phyloP scores from a whole-genome alignment of 1,140 invertebrate genomes.

The Anastatus disparis region DNA sequence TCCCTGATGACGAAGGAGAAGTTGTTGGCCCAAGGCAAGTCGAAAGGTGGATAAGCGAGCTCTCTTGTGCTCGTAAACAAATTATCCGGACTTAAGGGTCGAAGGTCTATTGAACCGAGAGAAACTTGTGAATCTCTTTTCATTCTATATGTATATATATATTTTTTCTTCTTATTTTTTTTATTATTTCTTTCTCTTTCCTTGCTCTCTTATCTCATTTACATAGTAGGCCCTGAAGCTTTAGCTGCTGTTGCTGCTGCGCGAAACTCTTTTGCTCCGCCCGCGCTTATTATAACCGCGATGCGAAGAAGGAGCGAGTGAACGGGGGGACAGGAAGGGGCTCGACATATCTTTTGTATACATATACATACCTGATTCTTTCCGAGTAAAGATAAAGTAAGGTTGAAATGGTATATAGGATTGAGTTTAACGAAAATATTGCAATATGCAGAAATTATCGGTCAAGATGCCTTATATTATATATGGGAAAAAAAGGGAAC shows the following conservation, averaged over 20 bases:
- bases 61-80: conserved; percentile 66
- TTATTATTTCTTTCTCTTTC: neutral
- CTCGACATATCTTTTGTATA: conserved; percentile 1
- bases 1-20: conserved; percentile 51
- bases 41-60: conserved; percentile 55
- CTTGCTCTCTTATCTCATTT: conserved; percentile 39
- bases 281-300: conserved; percentile 6
- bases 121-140: conserved; percentile 52
- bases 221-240: neutral
- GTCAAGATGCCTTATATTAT: neutral
- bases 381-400: too few relatives aligned
- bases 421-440: too few relatives aligned
- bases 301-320: neutral
- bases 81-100: conserved; percentile 67
- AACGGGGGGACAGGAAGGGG: neutral
- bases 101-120: conserved; percentile 68
- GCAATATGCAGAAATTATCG: too few relatives aligned
- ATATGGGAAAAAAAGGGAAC: conserved; percentile 21
- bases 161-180: too few relatives aligned
- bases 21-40: conserved; percentile 54
- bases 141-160: too few relatives aligned
- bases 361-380: conserved; percentile 5
- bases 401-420: too few relatives aligned
- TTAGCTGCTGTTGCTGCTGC: neutral
- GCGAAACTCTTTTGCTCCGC: neutral